Base-by-base conservation (phyloP, 2,888 invertebrate species). In the Petrolisthes cinctipes region DNA sequence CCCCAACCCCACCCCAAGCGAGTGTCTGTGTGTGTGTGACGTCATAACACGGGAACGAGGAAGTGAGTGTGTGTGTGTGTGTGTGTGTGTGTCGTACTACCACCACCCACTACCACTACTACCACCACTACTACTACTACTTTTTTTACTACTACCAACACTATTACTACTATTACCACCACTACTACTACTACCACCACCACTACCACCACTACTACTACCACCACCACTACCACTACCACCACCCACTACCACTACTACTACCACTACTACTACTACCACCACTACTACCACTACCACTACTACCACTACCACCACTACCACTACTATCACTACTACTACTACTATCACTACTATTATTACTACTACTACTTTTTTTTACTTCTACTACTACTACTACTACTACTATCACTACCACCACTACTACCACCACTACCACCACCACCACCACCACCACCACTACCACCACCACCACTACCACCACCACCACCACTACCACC, bases 271-370 rank as follows among this genome's bases (percentile, higher is more conserved):
- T 75, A 75, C 75, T 20, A 75, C 75, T n/a, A 75, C 75, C 75
- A 75, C 23, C 75, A 75, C 75, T 75, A 75, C 75, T 75, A 75
- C 23, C n/a, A 75, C 75, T 75, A 75, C 75, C n/a, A 75, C 75
- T 75, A 75, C 75, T 75, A 75, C 75, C n/a, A 75, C 75, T 75
- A 75, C 75, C 23, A 75, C 75, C n/a, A 75, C 75, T 75, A 75
- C 75, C n/a, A 75, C 75, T 75, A 75, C 75, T 75, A 75, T n/a
- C n/a, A 75, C 75, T 75, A 75, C 75, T 75, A 75, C 75, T 75
- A 75, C 75, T 75, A 75, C 75, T 75, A 75, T n/a, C n/a, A 75
- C 75, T 75, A 75, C 75, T 75, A 75, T n/a, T 75, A 75, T n/a
- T 75, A 75, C n/a, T 11, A n/a, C n/a, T 75, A 7, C 7, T 75